Conservation (phyloP, 1,140 invertebrate species). For the Zaprionus capensis region DNA sequence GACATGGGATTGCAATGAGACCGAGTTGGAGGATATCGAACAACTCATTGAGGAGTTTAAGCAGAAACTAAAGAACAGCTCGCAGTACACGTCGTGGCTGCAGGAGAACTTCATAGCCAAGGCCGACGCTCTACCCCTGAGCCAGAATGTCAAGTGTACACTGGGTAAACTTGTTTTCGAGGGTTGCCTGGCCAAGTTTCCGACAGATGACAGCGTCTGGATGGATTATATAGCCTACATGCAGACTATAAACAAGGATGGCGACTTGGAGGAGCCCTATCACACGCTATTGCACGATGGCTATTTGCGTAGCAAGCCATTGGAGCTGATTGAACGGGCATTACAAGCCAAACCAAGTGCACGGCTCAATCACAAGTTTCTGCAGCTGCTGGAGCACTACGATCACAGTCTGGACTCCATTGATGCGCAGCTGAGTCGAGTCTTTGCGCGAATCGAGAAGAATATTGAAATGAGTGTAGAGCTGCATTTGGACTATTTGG, state of each 20-base stretch:
- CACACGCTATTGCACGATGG: constrained; percentile 30
- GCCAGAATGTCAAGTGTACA: constrained; percentile 11
- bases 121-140: neutral
- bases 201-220: constrained; percentile 44
- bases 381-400: constrained; percentile 47
- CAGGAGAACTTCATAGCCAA: constrained; percentile 24
- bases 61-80: constrained; percentile 16
- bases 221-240: constrained; percentile 54
- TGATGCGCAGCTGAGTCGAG: constrained; percentile 12
- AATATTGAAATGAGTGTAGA: constrained; percentile 48
- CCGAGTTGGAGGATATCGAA: constrained; percentile 10
- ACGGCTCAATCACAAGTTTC: constrained; percentile 45
- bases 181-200: constrained; percentile 42
- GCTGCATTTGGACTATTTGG: constrained; percentile 61
- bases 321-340: constrained; percentile 46
- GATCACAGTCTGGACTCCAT: constrained; percentile 6
- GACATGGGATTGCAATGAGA: constrained; percentile 26
- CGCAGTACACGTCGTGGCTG: constrained; percentile 17
- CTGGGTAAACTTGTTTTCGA: constrained; percentile 51
- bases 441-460: constrained; percentile 18
- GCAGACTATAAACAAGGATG: neutral
- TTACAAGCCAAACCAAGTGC: constrained; percentile 17
- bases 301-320: constrained; percentile 12
- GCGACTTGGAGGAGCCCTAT: neutral
- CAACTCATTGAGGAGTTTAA: constrained; percentile 26